These are phyloP conservation scores for Sinocyclocheilus maitianheensis DNA, from an alignment of 2,113 vertebrate genomes.

Conservation along the genomic window DNA sequence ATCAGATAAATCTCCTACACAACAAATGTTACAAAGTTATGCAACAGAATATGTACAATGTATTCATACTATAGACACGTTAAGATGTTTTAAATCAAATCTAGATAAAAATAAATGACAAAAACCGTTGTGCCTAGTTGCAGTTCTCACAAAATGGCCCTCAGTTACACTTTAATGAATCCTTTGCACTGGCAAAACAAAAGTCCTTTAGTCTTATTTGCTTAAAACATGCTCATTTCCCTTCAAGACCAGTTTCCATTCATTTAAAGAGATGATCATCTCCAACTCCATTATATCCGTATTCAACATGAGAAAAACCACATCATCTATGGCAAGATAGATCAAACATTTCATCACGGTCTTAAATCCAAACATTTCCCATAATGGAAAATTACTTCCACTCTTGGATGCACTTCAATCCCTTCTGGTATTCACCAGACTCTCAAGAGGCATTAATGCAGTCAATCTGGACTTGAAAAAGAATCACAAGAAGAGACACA, in stretches of 20 bases:
- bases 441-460: slow-evolving; percentile 47
- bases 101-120: not conserved
- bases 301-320: slow-evolving; percentile 2
- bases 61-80: not conserved
- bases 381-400: slow-evolving; percentile 9
- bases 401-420: not conserved
- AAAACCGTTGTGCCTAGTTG: not conserved
- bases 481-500: slow-evolving; percentile 38
- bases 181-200: not conserved
- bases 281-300: not conserved
- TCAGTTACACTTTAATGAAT: not conserved
- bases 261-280: not conserved
- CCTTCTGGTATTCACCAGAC: not conserved
- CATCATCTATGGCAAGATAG: not conserved
- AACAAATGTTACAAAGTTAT: slow-evolving; percentile 37
- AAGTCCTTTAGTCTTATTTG: not conserved
- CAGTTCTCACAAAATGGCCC: not conserved
- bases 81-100: not conserved
- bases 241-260: not conserved
- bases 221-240: not conserved
- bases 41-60: slow-evolving; percentile 15
- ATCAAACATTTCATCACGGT: not conserved
- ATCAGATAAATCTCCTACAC: slow-evolving; percentile 50
- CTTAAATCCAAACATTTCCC: slow-evolving; percentile 7
- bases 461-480: not conserved